Evolutionary conservation across 2,888 invertebrate genomes (phyloP), one percentile per base, ranked within the genome.

Genomic region (Drosophila kambysellisi): DNA sequence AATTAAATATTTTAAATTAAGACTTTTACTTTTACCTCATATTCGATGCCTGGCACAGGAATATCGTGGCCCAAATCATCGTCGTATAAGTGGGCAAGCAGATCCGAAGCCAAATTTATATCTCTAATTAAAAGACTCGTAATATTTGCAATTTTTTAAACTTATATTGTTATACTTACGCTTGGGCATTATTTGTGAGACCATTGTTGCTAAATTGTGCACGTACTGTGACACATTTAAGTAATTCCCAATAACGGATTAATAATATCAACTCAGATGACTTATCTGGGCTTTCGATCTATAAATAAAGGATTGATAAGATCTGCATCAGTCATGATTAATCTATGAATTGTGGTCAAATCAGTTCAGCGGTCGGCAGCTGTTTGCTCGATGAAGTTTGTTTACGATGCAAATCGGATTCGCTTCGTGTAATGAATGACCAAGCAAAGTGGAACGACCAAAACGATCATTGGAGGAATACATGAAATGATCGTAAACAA

Each of bases 1-100:
- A 20, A 58, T 20, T 33, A 9, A 35, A 9, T 2, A 52, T 8
- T 37, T 20, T 9, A 20, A 15, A 25, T n/a, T 7, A 11, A 3
- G 4, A 29, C 9, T n/a, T 57, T 30, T 8, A 17, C n/a, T 6
- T 43, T 46, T 60, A 84, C 83, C 68, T 87, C 85, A 57, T 76
- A 79, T 51, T 84, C 62, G 8, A 89, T 82, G 29, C 89, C 85
- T 1, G 86, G 74, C 8, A 86, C 79, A 17, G 88, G 81, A 70
- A 86, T 76, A 63, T 79, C 70, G 53, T 73, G 72, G 2, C 86
- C 86, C 43, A 79, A 61, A 51, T 86, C 86, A 29, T 88, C 81
- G 9, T 67, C 25, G 60, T 74, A 86, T 32, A 86, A 74, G 33
- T 86, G 81, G 1, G 71, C 69, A 9, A 86, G 60, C 4, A 86